These are phyloP conservation scores for Hypsibius dujardini DNA, from an alignment of 1,140 invertebrate species.

Conservation along the genomic window DNA sequence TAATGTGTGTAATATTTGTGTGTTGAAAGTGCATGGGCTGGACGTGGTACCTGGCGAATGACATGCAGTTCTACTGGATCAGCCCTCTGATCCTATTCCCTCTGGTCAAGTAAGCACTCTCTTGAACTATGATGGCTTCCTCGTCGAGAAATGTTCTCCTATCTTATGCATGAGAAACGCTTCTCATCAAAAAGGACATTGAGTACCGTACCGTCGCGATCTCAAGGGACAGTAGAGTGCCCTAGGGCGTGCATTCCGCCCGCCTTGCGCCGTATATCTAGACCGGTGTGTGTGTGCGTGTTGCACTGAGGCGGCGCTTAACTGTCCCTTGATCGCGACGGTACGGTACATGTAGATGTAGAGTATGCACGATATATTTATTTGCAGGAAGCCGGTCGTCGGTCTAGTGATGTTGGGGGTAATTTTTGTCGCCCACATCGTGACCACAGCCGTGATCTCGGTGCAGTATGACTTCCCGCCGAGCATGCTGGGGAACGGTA, in stretches of 20 bases:
- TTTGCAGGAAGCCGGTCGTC: neutral
- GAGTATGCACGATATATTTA: too few species aligned
- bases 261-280: too few species aligned
- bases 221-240: too few species aligned
- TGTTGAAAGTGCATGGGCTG: constrained; percentile 47
- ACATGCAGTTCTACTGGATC: constrained; percentile 55
- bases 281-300: too few species aligned
- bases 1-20: constrained; percentile 12
- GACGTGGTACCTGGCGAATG: constrained; percentile 60
- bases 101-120: constrained; percentile 44
- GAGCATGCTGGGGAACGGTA: neutral
- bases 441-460: neutral
- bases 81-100: constrained; percentile 47
- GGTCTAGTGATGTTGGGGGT: neutral
- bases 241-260: too few species aligned
- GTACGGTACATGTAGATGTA: too few species aligned
- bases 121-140: too few species aligned
- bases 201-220: too few species aligned
- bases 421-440: neutral
- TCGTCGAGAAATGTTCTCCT: too few species aligned
- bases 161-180: too few species aligned
- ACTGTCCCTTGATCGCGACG: too few species aligned
- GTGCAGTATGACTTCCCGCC: neutral
- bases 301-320: too few species aligned
- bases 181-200: constrained; percentile 1